phyloP scores from a whole-genome alignment of 2,888 invertebrate genomes.

The Cheilosia grossa region DNA sequence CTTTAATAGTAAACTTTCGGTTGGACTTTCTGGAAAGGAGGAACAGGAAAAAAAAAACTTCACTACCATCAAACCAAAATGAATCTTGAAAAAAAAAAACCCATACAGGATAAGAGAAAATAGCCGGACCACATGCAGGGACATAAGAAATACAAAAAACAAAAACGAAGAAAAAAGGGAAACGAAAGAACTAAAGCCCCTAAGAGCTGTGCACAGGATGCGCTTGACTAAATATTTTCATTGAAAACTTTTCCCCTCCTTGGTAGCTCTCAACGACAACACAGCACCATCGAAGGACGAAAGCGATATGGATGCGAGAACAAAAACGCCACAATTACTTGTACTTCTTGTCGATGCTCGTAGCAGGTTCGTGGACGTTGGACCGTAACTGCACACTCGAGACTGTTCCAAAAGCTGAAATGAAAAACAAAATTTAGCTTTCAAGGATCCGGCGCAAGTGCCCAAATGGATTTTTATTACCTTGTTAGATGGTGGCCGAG shows the following conservation, averaged over 20 bases:
- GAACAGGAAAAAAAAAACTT: constrained; percentile 36
- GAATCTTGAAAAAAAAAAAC: constrained; percentile 5
- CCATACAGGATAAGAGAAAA: constrained; percentile 7
- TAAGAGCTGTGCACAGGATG: constrained; percentile 45
- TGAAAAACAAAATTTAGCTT: constrained; percentile 48
- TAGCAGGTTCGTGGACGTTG: constrained; percentile 15
- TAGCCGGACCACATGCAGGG: background rate
- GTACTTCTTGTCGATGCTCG: constrained; percentile 23
- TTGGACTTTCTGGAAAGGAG: constrained; percentile 17
- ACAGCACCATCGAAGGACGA: constrained; percentile 1
- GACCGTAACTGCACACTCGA: constrained; percentile 17
- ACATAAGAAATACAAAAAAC: constrained; percentile 6
- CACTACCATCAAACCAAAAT: constrained; percentile 19
- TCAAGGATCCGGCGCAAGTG: constrained; percentile 32
- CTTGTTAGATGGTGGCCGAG: constrained; percentile 30
- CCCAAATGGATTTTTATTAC: constrained; percentile 52
- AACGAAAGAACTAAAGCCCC: constrained; percentile 20
- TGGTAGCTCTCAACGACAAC: constrained; percentile 12
- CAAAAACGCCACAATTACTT: constrained; percentile 28
- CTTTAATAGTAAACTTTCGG: constrained; percentile 45
- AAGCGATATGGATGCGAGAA: background rate
- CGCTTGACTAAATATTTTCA: constrained; percentile 60
- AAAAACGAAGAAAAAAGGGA: constrained; percentile 1
- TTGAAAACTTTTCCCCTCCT: constrained; percentile 28
- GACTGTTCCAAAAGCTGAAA: background rate